These are phyloP conservation scores for Odontocerum albicorne DNA, from an alignment of 2,888 invertebrate genomes.

Conservation along the genomic window DNA sequence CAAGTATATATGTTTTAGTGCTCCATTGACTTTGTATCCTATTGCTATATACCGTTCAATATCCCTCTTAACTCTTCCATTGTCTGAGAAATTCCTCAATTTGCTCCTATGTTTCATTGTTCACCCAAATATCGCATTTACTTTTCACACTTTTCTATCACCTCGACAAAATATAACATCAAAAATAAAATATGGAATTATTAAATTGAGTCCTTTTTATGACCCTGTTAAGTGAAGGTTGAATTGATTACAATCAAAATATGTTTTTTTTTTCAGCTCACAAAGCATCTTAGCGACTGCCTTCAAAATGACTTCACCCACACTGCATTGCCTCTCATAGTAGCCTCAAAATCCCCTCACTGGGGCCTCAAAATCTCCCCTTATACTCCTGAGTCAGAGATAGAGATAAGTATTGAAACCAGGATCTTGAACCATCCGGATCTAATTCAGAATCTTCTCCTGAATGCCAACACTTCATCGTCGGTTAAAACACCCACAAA, in stretches of 20 bases:
- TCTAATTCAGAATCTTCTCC: slow-evolving; percentile 20
- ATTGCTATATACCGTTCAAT: no score
- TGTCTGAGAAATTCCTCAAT: no score
- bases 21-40: no score
- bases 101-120: no score
- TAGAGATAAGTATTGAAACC: slow-evolving; percentile 13
- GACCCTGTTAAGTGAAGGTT: no score
- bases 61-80: no score
- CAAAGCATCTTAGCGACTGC: slow-evolving; percentile 45
- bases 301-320: slow-evolving; percentile 42
- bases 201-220: no score
- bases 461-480: slow-evolving; percentile 6
- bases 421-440: slow-evolving; percentile 19
- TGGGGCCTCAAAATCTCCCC: slow-evolving; percentile 56
- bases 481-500: slow-evolving; percentile 36
- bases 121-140: no score
- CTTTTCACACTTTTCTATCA: no score
- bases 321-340: slow-evolving; percentile 49
- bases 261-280: slow-evolving; percentile 44
- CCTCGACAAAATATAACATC: no score
- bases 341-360: slow-evolving; percentile 48
- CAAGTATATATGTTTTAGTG: no score
- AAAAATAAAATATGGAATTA: no score
- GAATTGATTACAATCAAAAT: slow-evolving; percentile 27
- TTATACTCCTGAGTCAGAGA: slow-evolving; percentile 4